These are phyloP conservation scores for Campylomormyrus numenius DNA, from an alignment of 2,113 vertebrate genomes.

Conservation along the genomic window DNA sequence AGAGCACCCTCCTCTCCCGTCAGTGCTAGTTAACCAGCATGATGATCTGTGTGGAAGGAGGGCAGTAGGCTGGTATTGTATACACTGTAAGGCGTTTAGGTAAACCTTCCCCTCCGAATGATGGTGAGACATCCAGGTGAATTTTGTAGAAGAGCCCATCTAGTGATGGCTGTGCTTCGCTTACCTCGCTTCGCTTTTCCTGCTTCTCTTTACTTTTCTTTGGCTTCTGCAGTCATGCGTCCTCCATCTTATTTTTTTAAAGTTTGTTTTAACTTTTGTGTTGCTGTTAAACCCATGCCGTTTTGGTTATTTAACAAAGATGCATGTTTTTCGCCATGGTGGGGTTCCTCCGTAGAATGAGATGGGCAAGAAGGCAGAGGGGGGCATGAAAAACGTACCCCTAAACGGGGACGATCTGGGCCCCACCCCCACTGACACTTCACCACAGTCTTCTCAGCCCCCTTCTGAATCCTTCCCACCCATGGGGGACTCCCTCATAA, in stretches of 20 bases:
- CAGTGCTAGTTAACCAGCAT: background rate
- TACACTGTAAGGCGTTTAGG: background rate
- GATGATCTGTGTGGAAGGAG: background rate
- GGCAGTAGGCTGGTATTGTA: background rate
- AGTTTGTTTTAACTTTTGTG: conserved; percentile 7
- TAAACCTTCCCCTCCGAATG: background rate
- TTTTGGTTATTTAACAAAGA: conserved; percentile 53
- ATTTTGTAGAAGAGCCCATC: background rate
- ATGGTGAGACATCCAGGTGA: background rate
- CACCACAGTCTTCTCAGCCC: conserved; percentile 66
- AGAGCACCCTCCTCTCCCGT: background rate
- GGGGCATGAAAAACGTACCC: conserved; percentile 44
- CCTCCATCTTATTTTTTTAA: background rate
- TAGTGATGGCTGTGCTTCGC: background rate
- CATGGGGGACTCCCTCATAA: conserved; percentile 67
- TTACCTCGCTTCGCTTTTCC: background rate
- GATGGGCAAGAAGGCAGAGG: conserved; percentile 71
- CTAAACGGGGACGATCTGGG: conserved; percentile 47
- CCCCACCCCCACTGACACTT: conserved; percentile 59
- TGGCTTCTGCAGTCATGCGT: background rate
- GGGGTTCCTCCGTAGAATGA: conserved; percentile 70
- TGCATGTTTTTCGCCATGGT: conserved; percentile 46
- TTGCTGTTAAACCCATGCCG: conserved; percentile 41
- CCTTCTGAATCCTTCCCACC: conserved; percentile 62
- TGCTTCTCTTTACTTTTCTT: background rate